Base-by-base conservation (phyloP, 2,797 vertebrate genomes). In the Paramormyrops hopkinsi region DNA sequence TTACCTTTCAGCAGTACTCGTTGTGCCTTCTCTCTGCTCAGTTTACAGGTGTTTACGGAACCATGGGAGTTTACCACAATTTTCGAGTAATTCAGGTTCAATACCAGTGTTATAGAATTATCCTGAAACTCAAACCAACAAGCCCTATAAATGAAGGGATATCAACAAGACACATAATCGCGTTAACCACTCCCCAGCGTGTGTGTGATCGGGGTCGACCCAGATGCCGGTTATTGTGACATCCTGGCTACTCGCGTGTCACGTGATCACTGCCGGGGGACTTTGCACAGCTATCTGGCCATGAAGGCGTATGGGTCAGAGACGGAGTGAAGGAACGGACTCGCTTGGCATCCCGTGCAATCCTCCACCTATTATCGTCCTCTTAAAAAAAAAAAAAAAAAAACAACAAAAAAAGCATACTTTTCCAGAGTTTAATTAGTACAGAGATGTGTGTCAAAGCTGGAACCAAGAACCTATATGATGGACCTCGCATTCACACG, bases 11-110 rank as follows among this genome's bases (percentile, higher is more conserved):
- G 37, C 76, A 9, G 37, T 46, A 82, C 41, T 11, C 7, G 41
- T 19, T 46, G 41, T 82, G 76, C 73, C 73, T 79, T 79, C 17
- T 44, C 37, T 44, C 41, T 0, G 7, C 76, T 82, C 76, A 46
- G 41, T 46, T 82, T 82, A 44, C 76, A 46, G 37, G 76, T 44
- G 37, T 82, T 46, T 82, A n/a, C 7, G 37, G 76, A 44, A n/a
- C 41, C 76, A 11, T 82, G 41, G 41, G 41, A 82, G 37, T 82
- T 79, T 79, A 41, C 73, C 76, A 44, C 37, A 46, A 62, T 82
- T 82, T 46, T 73, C 69, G 76, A 46, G 76, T 82, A 46, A 82
- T 82, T 82, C 76, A n/a, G 76, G 76, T 82, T 82, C 37, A 8
- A 11, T 82, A 9, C 41, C 41, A 82, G 37, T 82, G 37, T 82